Percentiles rank a stretch among this genome's conserved stretches.
These are phyloP conservation scores for Euschistus heros DNA, from an alignment of 1,140 invertebrate species.

Conservation along the genomic window DNA sequence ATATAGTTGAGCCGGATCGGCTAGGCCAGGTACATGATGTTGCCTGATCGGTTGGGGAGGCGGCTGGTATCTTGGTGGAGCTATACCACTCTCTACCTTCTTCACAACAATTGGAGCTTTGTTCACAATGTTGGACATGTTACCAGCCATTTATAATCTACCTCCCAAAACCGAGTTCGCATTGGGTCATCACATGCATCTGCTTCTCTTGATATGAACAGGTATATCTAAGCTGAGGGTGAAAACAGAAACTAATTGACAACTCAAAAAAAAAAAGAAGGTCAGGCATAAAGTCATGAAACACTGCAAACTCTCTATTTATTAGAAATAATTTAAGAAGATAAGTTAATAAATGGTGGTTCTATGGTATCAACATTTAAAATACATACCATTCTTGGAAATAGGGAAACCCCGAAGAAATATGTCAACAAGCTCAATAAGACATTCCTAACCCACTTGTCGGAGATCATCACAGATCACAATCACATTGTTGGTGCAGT, in stretches of 20 bases:
- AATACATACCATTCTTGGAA: not conserved
- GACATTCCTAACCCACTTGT: conserved; percentile 20
- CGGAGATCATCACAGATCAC: not conserved
- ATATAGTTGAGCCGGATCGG: conserved; percentile 4
- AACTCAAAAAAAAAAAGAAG: not conserved
- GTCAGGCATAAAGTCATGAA: not conserved
- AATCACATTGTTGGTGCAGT: conserved; percentile 12
- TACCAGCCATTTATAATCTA: conserved; percentile 1
- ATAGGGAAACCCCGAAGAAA: not conserved
- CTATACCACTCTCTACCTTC: conserved; percentile 22
- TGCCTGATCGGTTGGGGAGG: conserved; percentile 1
- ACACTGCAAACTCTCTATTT: not conserved
- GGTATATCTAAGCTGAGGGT: not conserved
- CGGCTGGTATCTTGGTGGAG: conserved; percentile 11
- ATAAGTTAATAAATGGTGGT: not conserved
- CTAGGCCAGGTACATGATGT: conserved; percentile 12
- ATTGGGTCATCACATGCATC: conserved; percentile 6
- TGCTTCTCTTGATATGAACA: not conserved
- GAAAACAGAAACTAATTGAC: too few species aligned
- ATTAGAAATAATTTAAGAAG: not conserved
- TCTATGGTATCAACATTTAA: not conserved
- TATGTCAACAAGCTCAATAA: conserved; percentile 13
- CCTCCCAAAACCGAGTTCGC: conserved; percentile 2
- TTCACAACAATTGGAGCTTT: conserved; percentile 24
- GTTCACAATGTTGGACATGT: conserved; percentile 26